Evolutionary conservation across 2,113 vertebrate species (phyloP).

Genomic region (Phylloscopus trochilus): DNA sequence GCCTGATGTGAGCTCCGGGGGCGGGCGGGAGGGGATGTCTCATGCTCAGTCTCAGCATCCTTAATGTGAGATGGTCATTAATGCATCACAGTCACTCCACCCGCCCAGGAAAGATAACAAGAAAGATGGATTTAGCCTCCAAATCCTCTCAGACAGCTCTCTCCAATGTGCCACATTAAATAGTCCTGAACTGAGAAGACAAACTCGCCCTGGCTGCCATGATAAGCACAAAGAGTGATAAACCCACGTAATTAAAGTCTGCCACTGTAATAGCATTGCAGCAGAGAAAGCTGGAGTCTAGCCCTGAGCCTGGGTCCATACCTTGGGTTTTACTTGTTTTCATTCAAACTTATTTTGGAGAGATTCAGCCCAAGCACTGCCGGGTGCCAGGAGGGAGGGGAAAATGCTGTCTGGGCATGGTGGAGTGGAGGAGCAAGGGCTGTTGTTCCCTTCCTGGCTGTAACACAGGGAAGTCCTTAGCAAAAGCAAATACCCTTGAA

Average conservation of each 20-base stretch:
- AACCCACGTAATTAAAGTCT: constrained; percentile 42
- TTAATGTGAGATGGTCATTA: not conserved
- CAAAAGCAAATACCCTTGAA: not conserved
- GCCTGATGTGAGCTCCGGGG: fast-evolving
- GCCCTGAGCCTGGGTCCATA: not conserved
- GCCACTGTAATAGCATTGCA: not conserved
- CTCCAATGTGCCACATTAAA: not conserved
- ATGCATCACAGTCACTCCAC: not conserved
- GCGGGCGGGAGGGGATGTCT: fast-evolving
- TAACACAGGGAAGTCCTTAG: not conserved
- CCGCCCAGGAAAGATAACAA: not conserved
- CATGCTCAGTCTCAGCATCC: not conserved
- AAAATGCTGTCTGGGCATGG: not conserved
- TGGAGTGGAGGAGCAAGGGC: not conserved
- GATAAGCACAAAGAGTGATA: constrained; percentile 11
- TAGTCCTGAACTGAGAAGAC: not conserved
- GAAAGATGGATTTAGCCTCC: not conserved
- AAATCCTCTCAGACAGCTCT: constrained; percentile 12
- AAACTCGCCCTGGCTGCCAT: not conserved
- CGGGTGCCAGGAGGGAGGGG: not conserved
- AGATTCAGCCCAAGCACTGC: not conserved
- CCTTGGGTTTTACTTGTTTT: not conserved
- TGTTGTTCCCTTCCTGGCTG: not conserved
- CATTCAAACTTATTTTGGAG: not conserved
- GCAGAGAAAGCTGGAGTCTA: not conserved